A percentile compares a stretch with the other conserved stretches of the same genome.
These are phyloP conservation scores for Cabera pusaria DNA, from an alignment of 2,888 invertebrate genomes.

Conservation along the genomic window DNA sequence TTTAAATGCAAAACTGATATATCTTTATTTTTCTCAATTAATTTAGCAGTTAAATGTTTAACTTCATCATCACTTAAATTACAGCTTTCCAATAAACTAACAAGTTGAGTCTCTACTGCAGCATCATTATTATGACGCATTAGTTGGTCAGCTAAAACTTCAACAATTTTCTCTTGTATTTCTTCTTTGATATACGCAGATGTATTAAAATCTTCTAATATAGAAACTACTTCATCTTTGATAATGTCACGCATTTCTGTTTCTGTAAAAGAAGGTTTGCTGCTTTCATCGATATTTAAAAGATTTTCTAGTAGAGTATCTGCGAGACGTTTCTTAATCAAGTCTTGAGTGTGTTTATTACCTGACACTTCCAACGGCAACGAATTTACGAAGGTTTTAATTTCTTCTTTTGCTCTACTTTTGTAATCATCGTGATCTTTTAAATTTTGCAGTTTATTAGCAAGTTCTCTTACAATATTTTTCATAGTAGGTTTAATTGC, in stretches of 20 bases:
- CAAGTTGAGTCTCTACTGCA: conserved; percentile 19
- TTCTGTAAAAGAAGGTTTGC: not conserved
- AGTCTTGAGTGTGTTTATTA: not conserved
- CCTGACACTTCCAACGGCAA: not conserved
- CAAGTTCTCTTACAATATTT: too few species aligned
- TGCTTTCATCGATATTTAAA: conserved; percentile 7
- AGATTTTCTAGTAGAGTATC: conserved; percentile 28
- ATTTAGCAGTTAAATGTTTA: conserved; percentile 20
- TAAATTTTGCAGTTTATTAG: too few species aligned
- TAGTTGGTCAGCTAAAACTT: conserved; percentile 30
- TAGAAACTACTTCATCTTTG: conserved; percentile 21
- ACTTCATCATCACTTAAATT: conserved; percentile 27
- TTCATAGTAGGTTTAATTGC: too few species aligned
- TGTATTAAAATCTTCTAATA: conserved; percentile 23
- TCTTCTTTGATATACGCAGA: conserved; percentile 13
- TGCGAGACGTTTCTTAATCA: conserved; percentile 17
- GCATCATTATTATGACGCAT: conserved; percentile 22
- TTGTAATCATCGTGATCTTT: not conserved
- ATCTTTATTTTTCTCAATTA: conserved; percentile 25
- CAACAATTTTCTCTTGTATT: conserved; percentile 26
- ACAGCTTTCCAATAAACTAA: conserved; percentile 24
- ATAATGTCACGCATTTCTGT: conserved; percentile 14
- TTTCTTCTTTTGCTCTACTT: not conserved
- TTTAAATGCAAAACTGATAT: conserved; percentile 4
- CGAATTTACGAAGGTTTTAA: not conserved